Percentiles rank a stretch among this genome's conserved stretches.
These are phyloP conservation scores for Grapholita molesta DNA, from an alignment of 1,140 invertebrate species.

Conservation along the genomic window DNA sequence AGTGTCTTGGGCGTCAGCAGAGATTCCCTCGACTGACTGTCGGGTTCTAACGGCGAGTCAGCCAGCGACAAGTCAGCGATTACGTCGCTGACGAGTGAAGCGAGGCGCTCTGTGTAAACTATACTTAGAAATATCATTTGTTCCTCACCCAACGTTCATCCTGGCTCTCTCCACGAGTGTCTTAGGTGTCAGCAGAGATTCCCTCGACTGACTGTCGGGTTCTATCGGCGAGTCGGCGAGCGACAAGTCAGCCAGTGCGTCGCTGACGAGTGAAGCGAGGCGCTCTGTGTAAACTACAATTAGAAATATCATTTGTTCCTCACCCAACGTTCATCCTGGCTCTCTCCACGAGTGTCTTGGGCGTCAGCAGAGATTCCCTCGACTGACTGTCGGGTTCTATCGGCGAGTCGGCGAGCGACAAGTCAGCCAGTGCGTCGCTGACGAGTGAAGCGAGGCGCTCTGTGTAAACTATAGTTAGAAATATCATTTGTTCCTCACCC, in stretches of 20 bases:
- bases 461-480: too few species aligned
- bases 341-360: slow-evolving; percentile 95
- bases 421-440: slow-evolving; percentile 84
- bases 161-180: slow-evolving; percentile 95
- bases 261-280: too few species aligned
- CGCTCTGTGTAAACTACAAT: too few species aligned
- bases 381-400: slow-evolving; percentile 87
- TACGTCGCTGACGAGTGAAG: slow-evolving; percentile 86
- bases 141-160: slow-evolving; percentile 41
- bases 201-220: too few species aligned
- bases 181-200: slow-evolving; percentile 89
- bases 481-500: slow-evolving; percentile 83
- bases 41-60: slow-evolving; percentile 87
- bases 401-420: slow-evolving; percentile 89
- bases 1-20: slow-evolving; percentile 94
- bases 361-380: slow-evolving; percentile 86
- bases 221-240: too few species aligned
- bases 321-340: slow-evolving; percentile 95
- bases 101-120: slow-evolving; percentile 30
- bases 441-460: slow-evolving; percentile 81
- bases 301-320: too few species aligned
- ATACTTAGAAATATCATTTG: too few species aligned
- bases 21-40: slow-evolving; percentile 86
- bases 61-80: slow-evolving; percentile 86
- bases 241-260: too few species aligned